These are phyloP conservation scores for Pteromalus puparum DNA, from an alignment of 1,140 invertebrate species.

Conservation along the genomic window DNA sequence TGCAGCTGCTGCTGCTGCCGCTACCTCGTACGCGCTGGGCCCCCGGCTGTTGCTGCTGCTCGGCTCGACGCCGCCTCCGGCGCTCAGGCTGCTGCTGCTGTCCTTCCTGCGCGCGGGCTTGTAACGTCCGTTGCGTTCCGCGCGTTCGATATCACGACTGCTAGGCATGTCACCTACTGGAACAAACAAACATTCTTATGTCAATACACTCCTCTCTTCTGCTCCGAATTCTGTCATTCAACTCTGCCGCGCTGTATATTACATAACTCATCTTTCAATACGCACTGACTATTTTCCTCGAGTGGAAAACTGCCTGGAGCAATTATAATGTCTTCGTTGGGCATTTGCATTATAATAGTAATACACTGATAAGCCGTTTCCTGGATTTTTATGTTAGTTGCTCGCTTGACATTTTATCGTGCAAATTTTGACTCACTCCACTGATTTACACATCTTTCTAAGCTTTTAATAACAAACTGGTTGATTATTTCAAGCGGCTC, in stretches of 20 bases:
- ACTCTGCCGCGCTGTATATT: neutral
- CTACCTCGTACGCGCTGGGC: slow-evolving; percentile 41
- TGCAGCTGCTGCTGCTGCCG: slow-evolving; percentile 50
- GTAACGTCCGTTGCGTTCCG: slow-evolving; percentile 73
- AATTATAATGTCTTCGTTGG: neutral
- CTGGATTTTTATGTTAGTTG: neutral
- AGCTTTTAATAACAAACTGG: neutral
- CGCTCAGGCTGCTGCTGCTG: slow-evolving; percentile 63
- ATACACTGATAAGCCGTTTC: no score
- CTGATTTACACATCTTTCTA: neutral
- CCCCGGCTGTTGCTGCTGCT: slow-evolving; percentile 1
- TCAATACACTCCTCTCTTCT: neutral
- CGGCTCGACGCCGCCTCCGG: slow-evolving; percentile 17
- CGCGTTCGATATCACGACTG: slow-evolving; percentile 71
- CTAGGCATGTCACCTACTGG: slow-evolving; percentile 76
- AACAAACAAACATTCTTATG: neutral
- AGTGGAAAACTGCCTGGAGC: neutral
- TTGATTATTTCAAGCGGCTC: neutral
- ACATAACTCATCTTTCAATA: neutral
- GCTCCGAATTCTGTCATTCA: neutral
- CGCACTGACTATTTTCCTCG: neutral
- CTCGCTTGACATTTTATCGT: neutral
- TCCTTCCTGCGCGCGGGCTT: slow-evolving; percentile 65
- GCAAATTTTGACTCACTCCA: neutral
- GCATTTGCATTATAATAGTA: neutral